Evolutionary conservation across 2,113 vertebrate genomes (phyloP).

Genomic region (Phrynosoma blainvillii): DNA sequence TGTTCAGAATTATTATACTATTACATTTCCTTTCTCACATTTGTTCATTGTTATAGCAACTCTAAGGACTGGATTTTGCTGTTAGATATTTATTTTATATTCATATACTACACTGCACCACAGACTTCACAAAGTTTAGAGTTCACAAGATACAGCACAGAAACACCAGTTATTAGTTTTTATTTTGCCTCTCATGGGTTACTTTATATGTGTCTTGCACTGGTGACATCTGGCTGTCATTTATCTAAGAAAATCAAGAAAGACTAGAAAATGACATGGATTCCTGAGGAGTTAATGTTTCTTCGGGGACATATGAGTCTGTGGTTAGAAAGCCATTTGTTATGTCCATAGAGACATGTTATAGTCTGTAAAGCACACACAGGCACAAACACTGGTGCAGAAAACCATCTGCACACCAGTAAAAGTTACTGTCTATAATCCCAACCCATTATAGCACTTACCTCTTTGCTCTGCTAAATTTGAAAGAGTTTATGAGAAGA

Average conservation of each 20-base stretch:
- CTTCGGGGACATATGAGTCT: slow-evolving; percentile 18
- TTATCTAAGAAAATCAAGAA: slow-evolving; percentile 32
- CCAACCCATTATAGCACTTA: slow-evolving; percentile 5
- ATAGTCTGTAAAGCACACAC: background rate
- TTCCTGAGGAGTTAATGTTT: slow-evolving; percentile 32
- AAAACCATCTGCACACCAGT: slow-evolving; percentile 34
- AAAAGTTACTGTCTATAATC: slow-evolving; percentile 35
- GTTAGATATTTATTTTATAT: background rate
- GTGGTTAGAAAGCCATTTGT: slow-evolving; percentile 33
- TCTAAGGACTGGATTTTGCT: background rate
- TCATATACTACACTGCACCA: background rate
- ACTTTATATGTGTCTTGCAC: slow-evolving; percentile 23
- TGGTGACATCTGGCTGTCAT: slow-evolving; percentile 39
- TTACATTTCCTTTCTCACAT: slow-evolving; percentile 1
- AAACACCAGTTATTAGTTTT: background rate
- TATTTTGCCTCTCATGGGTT: background rate
- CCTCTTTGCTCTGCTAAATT: slow-evolving; percentile 33
- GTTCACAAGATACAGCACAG: background rate
- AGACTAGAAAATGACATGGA: background rate
- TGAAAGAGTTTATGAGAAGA: slow-evolving; percentile 33
- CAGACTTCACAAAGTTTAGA: background rate
- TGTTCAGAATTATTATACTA: background rate
- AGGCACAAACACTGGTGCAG: slow-evolving; percentile 2
- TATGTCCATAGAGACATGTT: slow-evolving; percentile 19
- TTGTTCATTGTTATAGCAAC: background rate